phyloP scores from a whole-genome alignment of 2,888 invertebrate genomes.

The Phaedon cochleariae region DNA sequence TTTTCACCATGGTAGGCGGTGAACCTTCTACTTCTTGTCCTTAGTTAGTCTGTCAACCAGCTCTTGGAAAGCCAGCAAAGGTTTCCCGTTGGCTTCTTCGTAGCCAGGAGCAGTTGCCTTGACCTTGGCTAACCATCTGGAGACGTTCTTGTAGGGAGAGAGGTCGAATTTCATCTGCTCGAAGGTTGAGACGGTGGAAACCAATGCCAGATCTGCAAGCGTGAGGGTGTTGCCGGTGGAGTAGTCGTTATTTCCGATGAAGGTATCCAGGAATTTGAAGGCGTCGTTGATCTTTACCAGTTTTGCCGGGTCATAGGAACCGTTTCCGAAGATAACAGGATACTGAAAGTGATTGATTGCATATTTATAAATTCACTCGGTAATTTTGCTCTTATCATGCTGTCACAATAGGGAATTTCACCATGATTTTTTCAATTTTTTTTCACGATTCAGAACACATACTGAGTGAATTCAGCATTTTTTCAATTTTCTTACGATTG shows the following conservation, averaged over 20 bases:
- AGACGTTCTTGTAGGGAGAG: slow-evolving; percentile 73
- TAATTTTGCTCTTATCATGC: too few relatives aligned
- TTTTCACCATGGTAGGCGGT: too few relatives aligned
- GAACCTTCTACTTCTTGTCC: slow-evolving; percentile 48
- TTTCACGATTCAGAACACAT: too few relatives aligned
- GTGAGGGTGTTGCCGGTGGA: slow-evolving; percentile 78
- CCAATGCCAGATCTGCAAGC: slow-evolving; percentile 78
- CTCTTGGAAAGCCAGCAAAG: slow-evolving; percentile 51
- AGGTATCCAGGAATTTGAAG: slow-evolving; percentile 74
- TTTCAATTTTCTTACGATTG: too few relatives aligned
- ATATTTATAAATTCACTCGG: too few relatives aligned
- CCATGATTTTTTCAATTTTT: too few relatives aligned
- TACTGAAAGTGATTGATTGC: too few relatives aligned
- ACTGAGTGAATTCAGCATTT: too few relatives aligned
- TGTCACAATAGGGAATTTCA: too few relatives aligned
- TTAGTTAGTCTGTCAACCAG: slow-evolving; percentile 49
- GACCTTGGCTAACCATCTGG: slow-evolving; percentile 66
- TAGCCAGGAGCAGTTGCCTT: slow-evolving; percentile 71
- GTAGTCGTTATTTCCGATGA: slow-evolving; percentile 75
- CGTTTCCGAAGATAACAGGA: slow-evolving; percentile 62
- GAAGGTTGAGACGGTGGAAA: slow-evolving; percentile 74
- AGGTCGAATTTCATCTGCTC: slow-evolving; percentile 73
- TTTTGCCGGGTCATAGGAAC: slow-evolving; percentile 69
- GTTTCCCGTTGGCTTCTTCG: slow-evolving; percentile 57
- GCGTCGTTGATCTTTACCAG: slow-evolving; percentile 74